phyloP scores from a whole-genome alignment of 2,797 vertebrate genomes.

The Lepus oiostolus region DNA sequence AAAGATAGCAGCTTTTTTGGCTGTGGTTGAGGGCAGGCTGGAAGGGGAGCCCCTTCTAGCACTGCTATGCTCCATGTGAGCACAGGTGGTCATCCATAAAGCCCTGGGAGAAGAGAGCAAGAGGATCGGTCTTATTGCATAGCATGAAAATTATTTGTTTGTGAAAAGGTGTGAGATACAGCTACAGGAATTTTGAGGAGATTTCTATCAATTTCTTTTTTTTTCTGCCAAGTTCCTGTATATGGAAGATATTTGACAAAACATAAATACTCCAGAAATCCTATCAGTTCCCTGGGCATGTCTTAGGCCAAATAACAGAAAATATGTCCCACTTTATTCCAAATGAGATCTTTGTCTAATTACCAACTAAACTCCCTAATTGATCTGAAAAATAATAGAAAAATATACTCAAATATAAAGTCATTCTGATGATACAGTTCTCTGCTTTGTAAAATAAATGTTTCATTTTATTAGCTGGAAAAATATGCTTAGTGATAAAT shows the following conservation, averaged over 20 bases:
- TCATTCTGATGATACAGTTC: background rate
- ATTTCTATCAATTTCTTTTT: background rate
- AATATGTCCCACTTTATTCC: background rate
- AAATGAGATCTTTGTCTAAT: background rate
- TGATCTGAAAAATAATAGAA: constrained; percentile 3
- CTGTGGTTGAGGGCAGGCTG: fast-evolving
- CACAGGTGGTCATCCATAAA: background rate
- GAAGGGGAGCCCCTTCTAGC: background rate
- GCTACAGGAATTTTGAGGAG: background rate
- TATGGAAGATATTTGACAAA: background rate
- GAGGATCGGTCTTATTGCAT: background rate
- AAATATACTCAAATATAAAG: background rate
- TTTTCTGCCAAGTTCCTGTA: background rate
- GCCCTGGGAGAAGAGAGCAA: background rate
- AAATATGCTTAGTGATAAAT: background rate
- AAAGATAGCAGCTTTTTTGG: background rate
- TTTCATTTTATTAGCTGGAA: constrained; percentile 46
- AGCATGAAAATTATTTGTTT: background rate
- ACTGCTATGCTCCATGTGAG: background rate
- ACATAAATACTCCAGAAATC: background rate
- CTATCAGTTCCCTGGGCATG: background rate
- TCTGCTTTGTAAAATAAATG: background rate
- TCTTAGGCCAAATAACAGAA: background rate
- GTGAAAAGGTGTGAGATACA: background rate
- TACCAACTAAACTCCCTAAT: background rate